Conservation (phyloP, 2,888 invertebrate genomes). For the Lobophora halterata region DNA sequence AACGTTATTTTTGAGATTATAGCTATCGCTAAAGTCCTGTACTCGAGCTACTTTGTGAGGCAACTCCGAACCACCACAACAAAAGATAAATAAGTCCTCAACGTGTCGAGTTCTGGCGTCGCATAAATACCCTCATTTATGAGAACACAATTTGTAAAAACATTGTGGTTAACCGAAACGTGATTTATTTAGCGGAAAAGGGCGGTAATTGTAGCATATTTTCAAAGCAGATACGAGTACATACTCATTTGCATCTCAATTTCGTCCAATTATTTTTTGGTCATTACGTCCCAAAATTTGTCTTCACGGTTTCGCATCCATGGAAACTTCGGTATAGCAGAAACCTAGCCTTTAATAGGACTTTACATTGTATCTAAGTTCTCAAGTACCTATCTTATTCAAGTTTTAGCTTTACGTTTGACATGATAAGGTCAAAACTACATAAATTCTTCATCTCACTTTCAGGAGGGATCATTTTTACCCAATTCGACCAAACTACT, state of each 20-base stretch:
- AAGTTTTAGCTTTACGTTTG: too few species aligned
- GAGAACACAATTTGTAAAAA: constrained; percentile 7
- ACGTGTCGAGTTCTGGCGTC: constrained; percentile 15
- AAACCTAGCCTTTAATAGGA: too few species aligned
- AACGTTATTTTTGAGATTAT: too few species aligned
- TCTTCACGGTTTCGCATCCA: too few species aligned
- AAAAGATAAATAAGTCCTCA: not conserved
- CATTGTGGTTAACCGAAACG: constrained; percentile 1
- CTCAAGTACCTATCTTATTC: too few species aligned
- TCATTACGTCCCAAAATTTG: too few species aligned
- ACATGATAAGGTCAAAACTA: too few species aligned
- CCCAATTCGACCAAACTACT: constrained; percentile 9
- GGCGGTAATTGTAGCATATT: constrained; percentile 3
- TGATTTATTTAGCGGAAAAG: constrained; percentile 9
- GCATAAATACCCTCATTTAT: constrained; percentile 21
- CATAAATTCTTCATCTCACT: too few species aligned
- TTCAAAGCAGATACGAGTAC: not conserved
- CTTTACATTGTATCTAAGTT: too few species aligned
- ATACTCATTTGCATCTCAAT: too few species aligned
- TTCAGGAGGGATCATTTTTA: too few species aligned
- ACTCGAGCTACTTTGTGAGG: not conserved
- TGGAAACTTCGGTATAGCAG: too few species aligned
- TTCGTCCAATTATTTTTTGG: not conserved
- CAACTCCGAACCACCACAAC: constrained; percentile 2
- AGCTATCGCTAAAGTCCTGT: not conserved